Conservation (phyloP, 2,113 vertebrate species). For the Varanus komodoensis region DNA sequence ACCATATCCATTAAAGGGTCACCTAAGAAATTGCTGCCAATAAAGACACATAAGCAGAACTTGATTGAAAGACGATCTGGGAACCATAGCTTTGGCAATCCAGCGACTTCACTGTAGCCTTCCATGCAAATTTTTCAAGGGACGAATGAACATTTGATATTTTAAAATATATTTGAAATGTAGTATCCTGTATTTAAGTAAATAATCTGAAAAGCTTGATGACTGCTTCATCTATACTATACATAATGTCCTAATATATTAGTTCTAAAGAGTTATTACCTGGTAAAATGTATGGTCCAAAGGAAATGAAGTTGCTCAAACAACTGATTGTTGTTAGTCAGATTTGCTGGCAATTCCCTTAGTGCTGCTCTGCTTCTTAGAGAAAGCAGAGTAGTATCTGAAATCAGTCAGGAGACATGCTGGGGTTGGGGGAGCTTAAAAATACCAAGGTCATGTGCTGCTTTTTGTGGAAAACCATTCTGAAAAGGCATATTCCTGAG, state of each 20-base stretch:
- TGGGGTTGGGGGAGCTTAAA: not conserved
- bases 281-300: not conserved
- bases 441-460: not conserved
- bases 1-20: not conserved
- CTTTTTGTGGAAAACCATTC: not conserved
- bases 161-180: not conserved
- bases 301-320: not conserved
- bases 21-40: not conserved
- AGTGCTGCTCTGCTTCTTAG: not conserved
- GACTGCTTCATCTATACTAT: not conserved
- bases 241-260: not conserved
- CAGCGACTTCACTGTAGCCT: too few relatives aligned
- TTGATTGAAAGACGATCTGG: not conserved
- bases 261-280: not conserved
- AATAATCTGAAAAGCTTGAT: not conserved
- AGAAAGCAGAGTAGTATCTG: fast-evolving
- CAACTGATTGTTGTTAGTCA: not conserved
- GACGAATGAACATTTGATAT: not conserved
- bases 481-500: too few relatives aligned
- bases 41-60: not conserved
- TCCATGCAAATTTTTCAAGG: not conserved
- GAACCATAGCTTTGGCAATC: not conserved
- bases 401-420: not conserved
- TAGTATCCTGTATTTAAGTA: not conserved
- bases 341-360: not conserved